Conservation (phyloP, 2,888 invertebrate species). For the Chromoteleia sp. region DNA sequence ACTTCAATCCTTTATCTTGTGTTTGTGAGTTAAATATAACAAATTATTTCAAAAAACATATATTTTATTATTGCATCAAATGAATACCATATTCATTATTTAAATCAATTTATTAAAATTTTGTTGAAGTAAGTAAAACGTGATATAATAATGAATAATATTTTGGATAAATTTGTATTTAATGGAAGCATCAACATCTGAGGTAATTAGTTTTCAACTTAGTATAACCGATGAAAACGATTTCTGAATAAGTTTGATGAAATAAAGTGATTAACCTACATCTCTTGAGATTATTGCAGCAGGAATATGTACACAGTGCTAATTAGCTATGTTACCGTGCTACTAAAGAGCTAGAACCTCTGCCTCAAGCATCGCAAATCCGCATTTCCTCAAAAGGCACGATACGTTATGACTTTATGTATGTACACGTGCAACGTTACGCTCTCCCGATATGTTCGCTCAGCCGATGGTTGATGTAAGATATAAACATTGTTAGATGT, state of each 20-base stretch:
- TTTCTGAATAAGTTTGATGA: slow-evolving; percentile 32
- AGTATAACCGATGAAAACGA: slow-evolving; percentile 13
- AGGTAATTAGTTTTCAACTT: background rate
- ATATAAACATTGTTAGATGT: slow-evolving; percentile 55
- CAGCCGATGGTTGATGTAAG: slow-evolving; percentile 59
- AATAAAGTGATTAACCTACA: slow-evolving; percentile 50
- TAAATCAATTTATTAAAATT: too few relatives aligned
- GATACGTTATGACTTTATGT: slow-evolving; percentile 35
- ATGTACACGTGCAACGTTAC: slow-evolving; percentile 32
- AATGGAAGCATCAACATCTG: background rate
- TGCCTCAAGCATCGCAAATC: slow-evolving; percentile 28
- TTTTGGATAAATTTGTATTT: too few relatives aligned
- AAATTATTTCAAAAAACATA: too few relatives aligned
- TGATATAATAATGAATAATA: too few relatives aligned
- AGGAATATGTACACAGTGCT: slow-evolving; percentile 25
- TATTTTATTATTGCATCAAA: too few relatives aligned
- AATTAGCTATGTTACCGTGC: slow-evolving; percentile 38
- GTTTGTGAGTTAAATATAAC: too few relatives aligned
- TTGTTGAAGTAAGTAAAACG: too few relatives aligned
- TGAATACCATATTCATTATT: too few relatives aligned
- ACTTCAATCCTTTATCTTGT: too few relatives aligned
- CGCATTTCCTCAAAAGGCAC: slow-evolving; percentile 37
- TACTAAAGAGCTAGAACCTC: slow-evolving; percentile 43
- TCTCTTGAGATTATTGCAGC: slow-evolving; percentile 39
- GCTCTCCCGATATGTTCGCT: slow-evolving; percentile 23